Percentiles rank a stretch among this genome's conserved stretches.
Conservation (phyloP, 2,113 vertebrate species). For the Protomyctophum bolini region DNA sequence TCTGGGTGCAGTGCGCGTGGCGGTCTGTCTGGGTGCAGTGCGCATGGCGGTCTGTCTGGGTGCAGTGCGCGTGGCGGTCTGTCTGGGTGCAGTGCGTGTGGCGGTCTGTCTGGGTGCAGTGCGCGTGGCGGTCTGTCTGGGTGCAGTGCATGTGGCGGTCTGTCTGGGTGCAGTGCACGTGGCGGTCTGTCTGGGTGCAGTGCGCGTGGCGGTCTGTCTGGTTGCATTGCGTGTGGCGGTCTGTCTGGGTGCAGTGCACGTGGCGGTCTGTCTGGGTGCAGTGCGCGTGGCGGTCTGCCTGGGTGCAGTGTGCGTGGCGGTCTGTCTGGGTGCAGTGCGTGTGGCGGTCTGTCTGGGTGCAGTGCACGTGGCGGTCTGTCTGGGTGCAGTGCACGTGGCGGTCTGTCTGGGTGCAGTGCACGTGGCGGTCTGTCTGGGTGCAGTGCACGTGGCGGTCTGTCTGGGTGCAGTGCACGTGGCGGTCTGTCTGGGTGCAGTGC, state of each 20-base stretch:
- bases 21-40: not conserved
- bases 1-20: slow-evolving; percentile 5
- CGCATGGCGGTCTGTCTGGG: not conserved
- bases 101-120: too few relatives aligned
- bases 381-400: not conserved
- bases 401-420: too few relatives aligned
- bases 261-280: too few relatives aligned
- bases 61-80: not conserved
- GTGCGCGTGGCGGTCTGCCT: too few relatives aligned
- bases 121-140: too few relatives aligned
- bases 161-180: not conserved
- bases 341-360: too few relatives aligned
- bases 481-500: slow-evolving; percentile 28
- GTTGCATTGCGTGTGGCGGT: not conserved
- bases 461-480: not conserved
- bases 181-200: too few relatives aligned
- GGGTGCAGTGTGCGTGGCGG: not conserved
- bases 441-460: not conserved
- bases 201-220: too few relatives aligned
- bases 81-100: not conserved
- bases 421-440: too few relatives aligned
- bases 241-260: not conserved
- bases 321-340: too few relatives aligned
- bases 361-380: too few relatives aligned
- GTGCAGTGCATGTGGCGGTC: not conserved